Base-by-base conservation (phyloP, 1,140 invertebrate genomes). In the Drosophila cardini region DNA sequence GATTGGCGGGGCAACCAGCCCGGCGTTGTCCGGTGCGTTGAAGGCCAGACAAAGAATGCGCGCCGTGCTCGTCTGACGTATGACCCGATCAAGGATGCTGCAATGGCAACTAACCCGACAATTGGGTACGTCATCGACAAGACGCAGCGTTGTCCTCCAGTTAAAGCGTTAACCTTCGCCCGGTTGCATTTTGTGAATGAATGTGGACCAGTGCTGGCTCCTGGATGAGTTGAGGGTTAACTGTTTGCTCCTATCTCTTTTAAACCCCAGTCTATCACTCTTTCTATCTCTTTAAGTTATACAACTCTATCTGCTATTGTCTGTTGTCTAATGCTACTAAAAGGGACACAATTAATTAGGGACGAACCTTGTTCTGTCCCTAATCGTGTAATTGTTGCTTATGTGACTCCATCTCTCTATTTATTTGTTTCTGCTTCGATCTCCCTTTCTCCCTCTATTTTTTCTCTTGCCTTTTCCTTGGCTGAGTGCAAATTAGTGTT, bases 81-180 rank as follows among this genome's bases (percentile, higher is more conserved):
- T 71, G 61, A 72, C 63, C 69, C 45, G 52, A 80, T 73, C 83
- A 86, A 86, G 83, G 83, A 87, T 86, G 77, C 72, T 32, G 30
- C 52, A 18, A 45, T 55, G 50, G 30, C 13, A 53, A 32, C 71
- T 68, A 26, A 40, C 11, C 61, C 18, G 43, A 57, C 56, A 40
- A 40, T 67, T 21, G 42, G 60, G 60, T 72, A 89, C 84, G 84
- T 89, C 84, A 87, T 82, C 84, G 65, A 36, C 45, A 13, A 36
- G 52, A 42, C 43, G 67, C 53, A 46, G 69, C 68, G 62, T 50
- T 67, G 82, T 72, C 83, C 83, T 89, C 53, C 67, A 65, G 5
- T 30, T 62, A 65, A 87, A 78, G 77, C 84, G 55, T 87, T 87
- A 83, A 87, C 84, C 84, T 87, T 87, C 84, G 71, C 32, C 36